These are phyloP conservation scores for Stenotaenia linearis DNA, from an alignment of 2,888 invertebrate genomes.

Conservation along the genomic window DNA sequence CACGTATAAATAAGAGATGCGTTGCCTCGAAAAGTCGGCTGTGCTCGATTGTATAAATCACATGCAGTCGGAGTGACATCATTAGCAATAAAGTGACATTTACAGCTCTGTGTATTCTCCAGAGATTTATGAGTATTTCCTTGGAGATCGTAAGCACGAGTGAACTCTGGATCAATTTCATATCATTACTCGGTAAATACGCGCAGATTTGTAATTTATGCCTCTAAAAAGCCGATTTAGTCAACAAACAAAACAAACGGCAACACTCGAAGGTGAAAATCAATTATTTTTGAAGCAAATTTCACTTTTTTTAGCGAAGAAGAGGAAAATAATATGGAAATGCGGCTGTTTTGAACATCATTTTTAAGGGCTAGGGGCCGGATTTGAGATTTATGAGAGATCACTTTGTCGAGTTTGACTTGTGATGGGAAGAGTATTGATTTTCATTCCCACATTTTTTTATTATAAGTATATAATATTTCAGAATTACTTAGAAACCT, in stretches of 20 bases:
- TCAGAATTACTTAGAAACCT: too few species aligned
- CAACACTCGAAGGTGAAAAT: background rate
- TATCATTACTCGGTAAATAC: background rate
- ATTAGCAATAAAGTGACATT: background rate
- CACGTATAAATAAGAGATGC: background rate
- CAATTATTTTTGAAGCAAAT: too few species aligned
- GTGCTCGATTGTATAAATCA: background rate
- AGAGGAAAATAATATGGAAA: background rate
- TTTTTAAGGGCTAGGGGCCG: too few species aligned
- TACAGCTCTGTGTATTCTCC: background rate
- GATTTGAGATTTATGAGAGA: background rate
- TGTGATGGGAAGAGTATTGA: background rate
- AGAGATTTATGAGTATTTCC: background rate
- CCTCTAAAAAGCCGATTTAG: background rate
- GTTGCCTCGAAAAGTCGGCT: background rate
- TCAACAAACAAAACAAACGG: background rate
- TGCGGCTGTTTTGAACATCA: background rate
- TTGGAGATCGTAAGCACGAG: background rate
- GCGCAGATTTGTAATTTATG: background rate
- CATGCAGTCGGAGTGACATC: background rate
- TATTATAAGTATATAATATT: too few species aligned
- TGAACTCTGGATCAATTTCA: background rate
- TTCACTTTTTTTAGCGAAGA: background rate
- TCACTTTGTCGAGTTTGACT: background rate
- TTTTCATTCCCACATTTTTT: too few species aligned